Base-by-base conservation (phyloP, 1,140 invertebrate species). In the Heterodera schachtii region DNA sequence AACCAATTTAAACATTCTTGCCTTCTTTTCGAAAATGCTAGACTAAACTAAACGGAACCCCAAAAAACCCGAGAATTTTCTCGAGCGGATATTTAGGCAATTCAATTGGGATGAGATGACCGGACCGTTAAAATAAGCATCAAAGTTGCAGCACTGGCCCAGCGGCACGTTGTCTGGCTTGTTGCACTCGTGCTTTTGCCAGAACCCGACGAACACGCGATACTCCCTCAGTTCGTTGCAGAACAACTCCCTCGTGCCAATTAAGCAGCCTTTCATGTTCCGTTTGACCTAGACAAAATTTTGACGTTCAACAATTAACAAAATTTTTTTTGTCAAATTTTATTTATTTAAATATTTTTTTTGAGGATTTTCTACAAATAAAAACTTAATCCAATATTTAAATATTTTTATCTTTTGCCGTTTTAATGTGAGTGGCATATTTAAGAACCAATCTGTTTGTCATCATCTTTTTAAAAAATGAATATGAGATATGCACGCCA, bases 191-290 rank as follows among this genome's bases (percentile, higher is more conserved):
- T 77, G 31, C 67, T 81, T 76, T 43, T 64, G 21, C 80, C 80
- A 81, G n/a, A 81, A 41, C 19, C 80, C 80, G 49, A 81, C 47
- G n/a, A 31, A 57, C 41, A 81, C 74, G 16, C 80, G 73, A 43
- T 73, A 47, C 6, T 81, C 70, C 11, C 49, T 49, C 46, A 81
- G 19, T 57, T 81, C 80, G 43, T 41, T 71, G 73, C 80, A 81
- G 70, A 70, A 81, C 41, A 81, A 66, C 21, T 81, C 80, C 43
- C 46, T 75, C 9, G 57, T 43, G 31, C 57, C 80, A 31, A 81
- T 78, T 21, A 81, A 52, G 57, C 52, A 46, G n/a, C 80, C 80
- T 47, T 81, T 75, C 44, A 81, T 47, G 11, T 76, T 66, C 52
- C 46, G 52, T 76, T 67, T 81, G 46, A 81, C 64, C 80, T 81